A percentile compares a stretch with the other conserved stretches of the same genome.
These are phyloP conservation scores for Pampus argenteus DNA, from an alignment of 2,797 vertebrate genomes.

Conservation along the genomic window DNA sequence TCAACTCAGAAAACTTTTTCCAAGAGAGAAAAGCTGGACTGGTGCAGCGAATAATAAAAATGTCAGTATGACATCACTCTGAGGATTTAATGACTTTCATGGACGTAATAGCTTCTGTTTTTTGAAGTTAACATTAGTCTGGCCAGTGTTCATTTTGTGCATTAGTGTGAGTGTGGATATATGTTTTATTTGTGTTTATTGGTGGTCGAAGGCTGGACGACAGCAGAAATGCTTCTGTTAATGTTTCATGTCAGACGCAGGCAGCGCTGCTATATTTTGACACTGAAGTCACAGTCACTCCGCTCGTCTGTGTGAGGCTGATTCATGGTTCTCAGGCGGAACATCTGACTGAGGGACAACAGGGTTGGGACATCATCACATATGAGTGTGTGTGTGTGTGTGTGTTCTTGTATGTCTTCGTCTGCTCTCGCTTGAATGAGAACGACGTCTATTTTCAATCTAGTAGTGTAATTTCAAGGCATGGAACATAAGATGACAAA, in stretches of 20 bases:
- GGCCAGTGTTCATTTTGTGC: conserved; percentile 5
- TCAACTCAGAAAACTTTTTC: neutral
- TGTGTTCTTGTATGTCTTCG: conserved; percentile 25
- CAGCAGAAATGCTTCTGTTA: neutral
- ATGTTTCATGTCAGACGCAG: conserved; percentile 21
- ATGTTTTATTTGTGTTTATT: conserved; percentile 19
- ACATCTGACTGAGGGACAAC: conserved; percentile 48
- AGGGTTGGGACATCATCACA: conserved; percentile 37
- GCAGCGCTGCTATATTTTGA: conserved; percentile 48
- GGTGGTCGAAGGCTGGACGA: neutral
- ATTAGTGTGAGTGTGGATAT: conserved; percentile 17
- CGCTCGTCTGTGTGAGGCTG: conserved; percentile 38
- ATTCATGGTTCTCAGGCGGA: conserved; percentile 56
- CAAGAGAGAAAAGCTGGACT: neutral
- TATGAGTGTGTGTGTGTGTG: conserved; percentile 10
- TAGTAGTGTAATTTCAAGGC: conserved; percentile 45
- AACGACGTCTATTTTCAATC: conserved; percentile 54
- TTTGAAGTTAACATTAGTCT: neutral
- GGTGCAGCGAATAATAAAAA: neutral
- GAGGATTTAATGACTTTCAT: conserved; percentile 1
- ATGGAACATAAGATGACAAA: conserved; percentile 36
- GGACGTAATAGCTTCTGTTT: neutral
- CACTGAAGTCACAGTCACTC: conserved; percentile 53
- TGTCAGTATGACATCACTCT: conserved; percentile 3
- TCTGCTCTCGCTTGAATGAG: conserved; percentile 14